Evolutionary conservation across 2,113 vertebrate species (phyloP).

Genomic region (Callipepla californica): DNA sequence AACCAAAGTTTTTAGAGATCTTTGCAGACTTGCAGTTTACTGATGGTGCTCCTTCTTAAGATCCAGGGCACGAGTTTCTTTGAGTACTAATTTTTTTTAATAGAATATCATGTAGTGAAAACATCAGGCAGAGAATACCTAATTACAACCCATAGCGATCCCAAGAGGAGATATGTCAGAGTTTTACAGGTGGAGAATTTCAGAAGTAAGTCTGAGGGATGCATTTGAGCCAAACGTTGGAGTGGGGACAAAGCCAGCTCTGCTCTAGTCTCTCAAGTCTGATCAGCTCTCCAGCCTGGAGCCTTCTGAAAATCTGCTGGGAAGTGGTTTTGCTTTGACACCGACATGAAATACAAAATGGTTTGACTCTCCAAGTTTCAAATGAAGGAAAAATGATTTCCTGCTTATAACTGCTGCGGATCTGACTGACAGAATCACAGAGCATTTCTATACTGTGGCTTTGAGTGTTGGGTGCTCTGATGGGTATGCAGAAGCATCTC

Average conservation of each 20-base stretch:
- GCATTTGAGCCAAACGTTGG: conserved; percentile 60
- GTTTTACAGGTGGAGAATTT: conserved; percentile 53
- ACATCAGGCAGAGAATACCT: conserved; percentile 14
- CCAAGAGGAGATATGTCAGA: conserved; percentile 7
- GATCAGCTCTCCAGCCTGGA: conserved; percentile 62
- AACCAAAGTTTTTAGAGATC: not conserved
- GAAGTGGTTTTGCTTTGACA: conserved; percentile 55
- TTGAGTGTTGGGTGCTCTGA: not conserved
- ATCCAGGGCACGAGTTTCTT: not conserved
- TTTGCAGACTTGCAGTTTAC: not conserved
- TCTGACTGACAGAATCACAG: conserved; percentile 31
- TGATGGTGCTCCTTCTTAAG: not conserved
- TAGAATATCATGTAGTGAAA: not conserved
- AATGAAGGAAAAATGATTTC: not conserved
- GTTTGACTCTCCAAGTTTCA: conserved; percentile 48
- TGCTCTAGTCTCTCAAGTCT: conserved; percentile 66
- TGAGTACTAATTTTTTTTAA: not conserved
- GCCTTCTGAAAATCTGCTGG: conserved; percentile 69
- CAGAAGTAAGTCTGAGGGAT: conserved; percentile 48
- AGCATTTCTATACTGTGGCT: not conserved
- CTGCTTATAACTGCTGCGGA: not conserved
- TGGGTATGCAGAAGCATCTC: not conserved
- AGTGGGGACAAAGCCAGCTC: conserved; percentile 41
- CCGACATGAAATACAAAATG: conserved; percentile 52
- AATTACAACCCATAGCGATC: not conserved